Evolutionary conservation across 2,797 vertebrate genomes (phyloP).

Genomic region (Rhabdomys pumilio): DNA sequence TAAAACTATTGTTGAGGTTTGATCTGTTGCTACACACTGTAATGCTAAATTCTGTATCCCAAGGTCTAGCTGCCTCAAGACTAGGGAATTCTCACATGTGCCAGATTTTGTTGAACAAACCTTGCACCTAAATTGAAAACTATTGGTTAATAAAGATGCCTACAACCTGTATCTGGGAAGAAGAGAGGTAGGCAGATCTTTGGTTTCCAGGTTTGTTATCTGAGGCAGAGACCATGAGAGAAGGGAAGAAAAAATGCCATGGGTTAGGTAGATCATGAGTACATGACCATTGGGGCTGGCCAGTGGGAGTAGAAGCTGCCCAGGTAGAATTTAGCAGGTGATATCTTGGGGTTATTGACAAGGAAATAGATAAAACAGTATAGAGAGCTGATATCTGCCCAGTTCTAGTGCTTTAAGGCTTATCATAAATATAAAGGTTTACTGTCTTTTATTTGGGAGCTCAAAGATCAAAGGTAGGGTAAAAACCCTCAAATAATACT

Average conservation of each 20-base stretch:
- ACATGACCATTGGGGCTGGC: background rate
- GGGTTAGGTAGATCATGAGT: background rate
- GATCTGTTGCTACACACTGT: background rate
- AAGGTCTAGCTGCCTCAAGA: background rate
- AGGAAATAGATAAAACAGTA: background rate
- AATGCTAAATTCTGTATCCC: background rate
- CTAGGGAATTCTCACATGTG: background rate
- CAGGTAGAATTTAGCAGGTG: background rate
- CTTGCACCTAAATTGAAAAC: background rate
- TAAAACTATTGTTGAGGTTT: background rate
- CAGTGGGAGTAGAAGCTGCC: background rate
- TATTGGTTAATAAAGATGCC: background rate
- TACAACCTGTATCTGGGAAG: background rate
- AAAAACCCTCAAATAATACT: background rate
- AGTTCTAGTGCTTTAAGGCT: background rate
- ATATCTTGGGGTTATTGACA: background rate
- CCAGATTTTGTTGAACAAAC: background rate
- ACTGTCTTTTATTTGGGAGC: too few species aligned
- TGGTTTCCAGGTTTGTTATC: background rate
- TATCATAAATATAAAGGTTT: background rate
- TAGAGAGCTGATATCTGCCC: background rate
- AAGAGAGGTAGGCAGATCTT: background rate
- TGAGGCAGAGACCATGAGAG: background rate
- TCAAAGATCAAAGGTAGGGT: background rate
- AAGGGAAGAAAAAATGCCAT: background rate